phyloP scores from a whole-genome alignment of 1,140 invertebrate species.

The Neotoxoptera formosana region DNA sequence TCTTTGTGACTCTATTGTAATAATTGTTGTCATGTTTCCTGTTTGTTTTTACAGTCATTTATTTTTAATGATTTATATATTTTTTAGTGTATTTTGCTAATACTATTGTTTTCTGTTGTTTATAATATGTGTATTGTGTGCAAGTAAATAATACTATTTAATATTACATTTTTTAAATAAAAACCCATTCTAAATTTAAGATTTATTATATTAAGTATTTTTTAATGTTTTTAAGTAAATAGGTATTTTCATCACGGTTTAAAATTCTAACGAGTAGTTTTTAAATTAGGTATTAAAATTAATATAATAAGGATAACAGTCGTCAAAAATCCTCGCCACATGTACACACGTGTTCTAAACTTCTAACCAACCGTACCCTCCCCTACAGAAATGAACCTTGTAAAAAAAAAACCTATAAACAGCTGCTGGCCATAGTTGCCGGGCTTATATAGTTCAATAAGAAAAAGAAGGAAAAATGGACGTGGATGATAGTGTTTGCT shows the following conservation, averaged over 20 bases:
- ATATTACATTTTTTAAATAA: not conserved
- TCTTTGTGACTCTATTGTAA: not conserved
- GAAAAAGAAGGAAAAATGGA: not conserved
- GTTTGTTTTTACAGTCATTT: conserved; percentile 28
- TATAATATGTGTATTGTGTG: not conserved
- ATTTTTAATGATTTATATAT: conserved; percentile 10
- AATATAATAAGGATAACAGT: too few relatives aligned
- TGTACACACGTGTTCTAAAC: too few relatives aligned
- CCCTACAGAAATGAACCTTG: too few relatives aligned
- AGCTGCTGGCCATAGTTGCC: too few relatives aligned
- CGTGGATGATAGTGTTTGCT: not conserved
- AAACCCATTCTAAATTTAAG: not conserved
- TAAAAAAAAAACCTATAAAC: too few relatives aligned
- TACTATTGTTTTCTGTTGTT: not conserved
- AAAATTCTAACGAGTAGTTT: too few relatives aligned
- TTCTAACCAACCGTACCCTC: too few relatives aligned
- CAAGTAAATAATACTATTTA: not conserved
- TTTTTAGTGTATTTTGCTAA: not conserved
- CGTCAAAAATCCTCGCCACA: too few relatives aligned
- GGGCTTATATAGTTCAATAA: too few relatives aligned
- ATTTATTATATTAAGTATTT: not conserved
- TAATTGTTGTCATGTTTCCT: conserved; percentile 35
- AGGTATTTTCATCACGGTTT: not conserved
- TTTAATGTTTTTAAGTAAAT: not conserved
- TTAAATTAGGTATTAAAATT: too few relatives aligned